Evolutionary conservation across 35 echinoderm and acorn worm species (phyloP).

Genomic region (Lytechinus variegatus): DNA sequence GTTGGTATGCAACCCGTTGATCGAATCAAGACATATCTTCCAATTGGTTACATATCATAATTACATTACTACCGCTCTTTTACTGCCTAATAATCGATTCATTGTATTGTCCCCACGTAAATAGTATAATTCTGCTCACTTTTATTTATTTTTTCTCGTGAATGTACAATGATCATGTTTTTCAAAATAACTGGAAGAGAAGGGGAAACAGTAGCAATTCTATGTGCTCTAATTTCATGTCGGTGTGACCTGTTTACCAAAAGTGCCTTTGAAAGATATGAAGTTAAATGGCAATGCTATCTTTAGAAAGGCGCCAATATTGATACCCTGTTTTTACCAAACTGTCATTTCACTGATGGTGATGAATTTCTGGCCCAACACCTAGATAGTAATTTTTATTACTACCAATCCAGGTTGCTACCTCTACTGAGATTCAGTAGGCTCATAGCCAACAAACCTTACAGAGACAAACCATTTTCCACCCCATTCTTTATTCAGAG

Average conservation of each 20-base stretch:
- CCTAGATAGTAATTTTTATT: background rate
- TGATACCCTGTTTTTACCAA: background rate
- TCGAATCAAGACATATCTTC: conserved; percentile 41
- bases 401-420: background rate
- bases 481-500: background rate
- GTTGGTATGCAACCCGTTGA: background rate
- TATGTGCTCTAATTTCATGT: background rate
- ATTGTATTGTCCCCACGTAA: background rate
- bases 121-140: background rate
- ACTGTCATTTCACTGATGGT: background rate
- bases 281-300: background rate
- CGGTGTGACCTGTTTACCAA: background rate
- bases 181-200: background rate
- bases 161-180: background rate
- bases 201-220: background rate
- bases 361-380: conserved; percentile 14
- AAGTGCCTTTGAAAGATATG: background rate
- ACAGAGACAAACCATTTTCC: background rate
- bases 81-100: conserved; percentile 18
- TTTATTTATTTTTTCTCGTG: background rate
- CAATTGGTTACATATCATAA: conserved; percentile 27
- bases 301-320: background rate
- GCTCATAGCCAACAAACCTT: too few relatives aligned
- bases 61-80: background rate
- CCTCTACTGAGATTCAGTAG: background rate